Base-by-base conservation (phyloP, 1,140 invertebrate species). In the Bombus balteatus region DNA sequence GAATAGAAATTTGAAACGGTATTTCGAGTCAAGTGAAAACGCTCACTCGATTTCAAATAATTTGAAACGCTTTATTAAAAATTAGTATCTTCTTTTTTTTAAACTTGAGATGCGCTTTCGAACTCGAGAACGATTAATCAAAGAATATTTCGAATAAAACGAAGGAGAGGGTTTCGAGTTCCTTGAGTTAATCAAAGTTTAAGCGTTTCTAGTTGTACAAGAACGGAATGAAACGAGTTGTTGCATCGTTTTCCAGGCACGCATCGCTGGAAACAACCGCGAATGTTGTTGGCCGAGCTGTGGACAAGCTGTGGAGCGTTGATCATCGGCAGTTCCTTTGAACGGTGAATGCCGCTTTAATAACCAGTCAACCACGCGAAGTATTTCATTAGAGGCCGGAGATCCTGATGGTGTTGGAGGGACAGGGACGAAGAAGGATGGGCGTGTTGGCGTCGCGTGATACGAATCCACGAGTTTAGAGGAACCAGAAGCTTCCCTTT, bases 351-450 rank as follows among this genome's bases (percentile, higher is more conserved):
- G 39, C 39, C 25, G 71, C 59, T 83, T 76, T 83, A 83, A 83
- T 76, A 83, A 66, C 59, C 73, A 74, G 71, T 65, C 81, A 76
- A n/a, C 81, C 72, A 66, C 72, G 81, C 59, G 12, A 76, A 83
- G 72, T 83, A 83, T 76, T 83, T 76, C 72, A 83, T 76, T 83
- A 76, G 59, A 76, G 25, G 25, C 57, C 39, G 37, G 70, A 28
- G 41, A 74, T 70, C 32, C 53, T 5, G 22, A 15, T 13, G 65
- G 65, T 22, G 34, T 37, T 10, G 37, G 15, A 34, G n/a, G 57
- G 13, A 37, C 70, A 39, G n/a, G 18, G 53, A 39, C 25, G 72
- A 71, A 15, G 66, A 59, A 68, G 66, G 47, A 78, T 57, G 75
- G 53, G 18, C 39, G 57, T 71, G n/a, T 0, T 10, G 32, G 39